phyloP scores from a whole-genome alignment of 2,888 invertebrate genomes.

The Orthosia gracilis region DNA sequence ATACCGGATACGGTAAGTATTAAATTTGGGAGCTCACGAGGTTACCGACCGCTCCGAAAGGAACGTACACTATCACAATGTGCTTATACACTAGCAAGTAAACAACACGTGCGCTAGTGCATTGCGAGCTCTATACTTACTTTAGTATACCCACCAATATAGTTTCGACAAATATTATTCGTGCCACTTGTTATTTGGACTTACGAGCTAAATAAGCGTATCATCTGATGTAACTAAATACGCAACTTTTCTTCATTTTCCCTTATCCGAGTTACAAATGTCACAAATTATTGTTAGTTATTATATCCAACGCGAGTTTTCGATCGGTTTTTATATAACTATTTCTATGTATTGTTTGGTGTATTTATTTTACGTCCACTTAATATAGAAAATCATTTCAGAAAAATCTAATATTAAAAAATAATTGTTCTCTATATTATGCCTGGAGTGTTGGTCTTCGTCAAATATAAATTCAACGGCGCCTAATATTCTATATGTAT shows the following conservation, averaged over 20 bases:
- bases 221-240: slow-evolving; percentile 43
- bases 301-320: slow-evolving; percentile 22
- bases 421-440: slow-evolving; percentile 59
- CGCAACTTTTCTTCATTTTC: slow-evolving; percentile 24
- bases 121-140: slow-evolving; percentile 10
- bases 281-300: slow-evolving; percentile 7
- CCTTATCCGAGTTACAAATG: slow-evolving; percentile 9
- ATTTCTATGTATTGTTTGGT: slow-evolving; percentile 34
- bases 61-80: slow-evolving; percentile 6
- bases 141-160: slow-evolving; percentile 50
- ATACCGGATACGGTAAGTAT: neutral
- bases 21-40: neutral
- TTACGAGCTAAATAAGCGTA: slow-evolving; percentile 53
- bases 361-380: slow-evolving; percentile 47
- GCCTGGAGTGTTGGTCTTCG: slow-evolving; percentile 39
- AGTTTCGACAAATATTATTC: slow-evolving; percentile 31
- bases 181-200: slow-evolving; percentile 33
- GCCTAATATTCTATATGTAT: slow-evolving; percentile 45
- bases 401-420: slow-evolving; percentile 58
- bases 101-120: neutral
- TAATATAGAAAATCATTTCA: slow-evolving; percentile 44
- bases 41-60: neutral
- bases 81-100: no score
- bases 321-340: slow-evolving; percentile 28
- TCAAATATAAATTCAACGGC: slow-evolving; percentile 31